Evolutionary conservation across 1,140 invertebrate genomes (phyloP).

Genomic region (Drosophila mayri): DNA sequence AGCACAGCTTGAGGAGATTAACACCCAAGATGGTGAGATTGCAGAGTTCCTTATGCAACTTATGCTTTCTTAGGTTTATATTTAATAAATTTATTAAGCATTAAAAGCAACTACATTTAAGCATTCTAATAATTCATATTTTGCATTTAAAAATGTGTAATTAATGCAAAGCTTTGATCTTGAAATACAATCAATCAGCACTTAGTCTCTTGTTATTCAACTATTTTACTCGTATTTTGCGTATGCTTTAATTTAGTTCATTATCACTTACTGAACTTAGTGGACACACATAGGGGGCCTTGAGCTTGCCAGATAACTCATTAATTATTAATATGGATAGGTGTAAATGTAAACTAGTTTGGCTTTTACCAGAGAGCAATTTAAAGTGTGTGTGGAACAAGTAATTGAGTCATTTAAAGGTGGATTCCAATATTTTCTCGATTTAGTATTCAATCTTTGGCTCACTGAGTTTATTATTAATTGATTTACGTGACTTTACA

Average conservation of each 20-base stretch:
- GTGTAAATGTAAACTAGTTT: slow-evolving; percentile 26
- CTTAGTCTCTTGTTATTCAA: neutral
- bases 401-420: slow-evolving; percentile 1
- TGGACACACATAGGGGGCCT: slow-evolving; percentile 6
- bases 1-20: slow-evolving; percentile 10
- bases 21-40: slow-evolving; percentile 5
- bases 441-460: slow-evolving; percentile 38
- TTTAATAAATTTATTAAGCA: neutral
- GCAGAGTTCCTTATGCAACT: slow-evolving; percentile 13
- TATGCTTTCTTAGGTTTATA: neutral
- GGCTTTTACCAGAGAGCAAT: neutral
- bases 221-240: slow-evolving; percentile 1
- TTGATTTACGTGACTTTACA: slow-evolving; percentile 44
- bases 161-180: slow-evolving; percentile 24
- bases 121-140: too few relatives aligned
- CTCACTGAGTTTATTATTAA: slow-evolving; percentile 63
- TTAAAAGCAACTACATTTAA: too few relatives aligned
- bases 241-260: slow-evolving; percentile 24
- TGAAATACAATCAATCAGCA: slow-evolving; percentile 13
- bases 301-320: slow-evolving; percentile 32
- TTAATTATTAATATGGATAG: slow-evolving; percentile 34
- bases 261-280: slow-evolving; percentile 31
- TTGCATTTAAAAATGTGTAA: neutral
- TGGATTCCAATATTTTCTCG: neutral
- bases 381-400: slow-evolving; percentile 2